Conservation (phyloP, 2,113 vertebrate species). For the Sebastes schlegelii region DNA sequence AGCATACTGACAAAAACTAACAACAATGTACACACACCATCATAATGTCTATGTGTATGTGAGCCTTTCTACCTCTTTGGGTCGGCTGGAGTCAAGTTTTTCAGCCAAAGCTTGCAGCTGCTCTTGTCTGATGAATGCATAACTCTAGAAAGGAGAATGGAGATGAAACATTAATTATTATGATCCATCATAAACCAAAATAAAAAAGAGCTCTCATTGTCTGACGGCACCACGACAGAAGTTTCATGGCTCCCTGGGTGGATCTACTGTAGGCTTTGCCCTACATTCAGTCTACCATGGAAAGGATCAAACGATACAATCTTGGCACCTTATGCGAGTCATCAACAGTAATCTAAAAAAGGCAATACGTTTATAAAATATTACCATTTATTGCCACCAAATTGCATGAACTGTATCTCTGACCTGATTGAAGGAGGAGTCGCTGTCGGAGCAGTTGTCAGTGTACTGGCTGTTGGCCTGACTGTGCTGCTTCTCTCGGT, state of each 20-base stretch:
- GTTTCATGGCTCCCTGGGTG: background rate
- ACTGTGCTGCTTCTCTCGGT: slow-evolving; percentile 81
- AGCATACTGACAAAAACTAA: background rate
- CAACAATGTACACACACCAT: background rate
- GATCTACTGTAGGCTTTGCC: background rate
- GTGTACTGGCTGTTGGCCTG: slow-evolving; percentile 81
- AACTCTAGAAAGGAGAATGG: slow-evolving; percentile 87
- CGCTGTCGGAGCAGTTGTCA: slow-evolving; percentile 97
- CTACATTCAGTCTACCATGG: background rate
- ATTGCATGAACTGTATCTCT: background rate
- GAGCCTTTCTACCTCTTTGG: slow-evolving; percentile 89
- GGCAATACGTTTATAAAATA: background rate
- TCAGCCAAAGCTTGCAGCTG: slow-evolving; percentile 92
- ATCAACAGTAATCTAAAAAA: background rate
- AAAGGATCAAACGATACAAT: slow-evolving; percentile 5
- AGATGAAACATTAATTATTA: background rate
- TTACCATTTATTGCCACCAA: background rate
- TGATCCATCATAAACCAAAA: background rate
- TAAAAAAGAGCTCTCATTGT: background rate
- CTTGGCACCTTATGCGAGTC: background rate
- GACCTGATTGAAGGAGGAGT: slow-evolving; percentile 96
- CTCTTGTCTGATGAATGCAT: slow-evolving; percentile 93
- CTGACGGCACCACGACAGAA: background rate
- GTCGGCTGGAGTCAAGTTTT: slow-evolving; percentile 88
- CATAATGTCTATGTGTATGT: background rate